These are phyloP conservation scores for Phragmatobia fuliginosa DNA, from an alignment of 2,888 invertebrate species.

Conservation along the genomic window DNA sequence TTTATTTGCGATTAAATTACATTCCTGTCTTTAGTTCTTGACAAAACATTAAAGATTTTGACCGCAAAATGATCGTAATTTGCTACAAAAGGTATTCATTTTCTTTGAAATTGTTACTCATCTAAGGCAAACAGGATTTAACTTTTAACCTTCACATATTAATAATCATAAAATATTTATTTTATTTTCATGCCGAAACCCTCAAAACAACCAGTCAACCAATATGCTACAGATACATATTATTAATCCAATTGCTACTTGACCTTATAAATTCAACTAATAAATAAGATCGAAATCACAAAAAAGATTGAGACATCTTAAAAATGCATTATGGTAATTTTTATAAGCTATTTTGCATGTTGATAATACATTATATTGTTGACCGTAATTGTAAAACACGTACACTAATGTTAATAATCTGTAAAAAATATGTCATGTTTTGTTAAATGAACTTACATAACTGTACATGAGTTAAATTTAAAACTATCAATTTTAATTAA, in stretches of 20 bases:
- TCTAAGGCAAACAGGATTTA: slow-evolving; percentile 36
- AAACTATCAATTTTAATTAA: too few species aligned
- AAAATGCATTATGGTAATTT: background rate
- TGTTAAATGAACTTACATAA: too few species aligned
- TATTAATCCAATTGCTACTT: slow-evolving; percentile 26
- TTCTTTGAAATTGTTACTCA: slow-evolving; percentile 32
- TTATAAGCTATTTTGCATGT: background rate
- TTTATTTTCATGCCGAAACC: slow-evolving; percentile 21
- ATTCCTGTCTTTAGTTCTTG: background rate
- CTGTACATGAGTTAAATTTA: too few species aligned
- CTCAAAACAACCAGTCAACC: slow-evolving; percentile 17
- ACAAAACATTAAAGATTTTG: background rate
- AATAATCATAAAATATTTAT: slow-evolving; percentile 19
- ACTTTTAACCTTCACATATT: slow-evolving; percentile 32
- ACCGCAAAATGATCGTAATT: slow-evolving; percentile 6
- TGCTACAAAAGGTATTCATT: slow-evolving; percentile 17
- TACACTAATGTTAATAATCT: too few species aligned
- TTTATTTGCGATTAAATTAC: background rate
- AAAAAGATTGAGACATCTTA: slow-evolving; percentile 8
- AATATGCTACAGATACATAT: slow-evolving; percentile 42
- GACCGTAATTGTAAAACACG: too few species aligned
- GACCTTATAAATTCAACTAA: slow-evolving; percentile 19
- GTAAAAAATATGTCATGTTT: too few species aligned
- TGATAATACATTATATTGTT: too few species aligned
- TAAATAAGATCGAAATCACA: slow-evolving; percentile 10